Base-by-base conservation (phyloP, 2,113 vertebrate species). In the Xiphophorus couchianus region DNA sequence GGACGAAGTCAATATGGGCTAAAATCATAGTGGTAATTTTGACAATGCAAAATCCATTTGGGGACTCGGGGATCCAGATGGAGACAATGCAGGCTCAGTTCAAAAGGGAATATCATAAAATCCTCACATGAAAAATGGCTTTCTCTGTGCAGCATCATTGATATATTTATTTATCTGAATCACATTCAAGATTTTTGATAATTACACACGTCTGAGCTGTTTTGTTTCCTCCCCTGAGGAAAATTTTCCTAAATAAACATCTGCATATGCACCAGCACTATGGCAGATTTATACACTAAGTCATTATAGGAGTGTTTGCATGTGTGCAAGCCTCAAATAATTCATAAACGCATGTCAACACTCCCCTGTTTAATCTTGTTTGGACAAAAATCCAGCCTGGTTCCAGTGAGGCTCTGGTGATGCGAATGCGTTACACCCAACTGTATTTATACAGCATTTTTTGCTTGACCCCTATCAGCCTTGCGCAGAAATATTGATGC, bases 31-130 rank as follows among this genome's bases (percentile, higher is more conserved):
- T 75, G 82, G 79, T 78, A 76, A 89, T 88, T 89, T 86, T 86
- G 81, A 82, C 78, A 84, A 87, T 78, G 86, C 64, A 75, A 86
- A 89, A 90, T 79, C 90, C 82, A 87, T 81, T 86, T 84, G 72
- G 69, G 81, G 75, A 77, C 86, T 76, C 48, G 13, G 73, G 71
- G 76, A 82, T 81, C 87, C 81, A 81, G 74, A 85, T 74, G 66
- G 81, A 78, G n/a, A 81, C 78, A 76, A 81, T 69, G n/a, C 62
- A 22, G 64, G 39, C 72, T 77, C 61, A 70, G 30, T 68, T 73
- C 33, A 73, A 81, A 87, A 80, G 66, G 68, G 66, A 80, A 70
- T 13, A 78, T 67, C 30, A 69, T 15, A 51, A 69, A 73, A 70
- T 60, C 64, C 58, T 78, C 29, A 39, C 33, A 51, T 74, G 27